Base-by-base conservation (phyloP, 2,113 vertebrate species). In the Periophthalmus modestus region DNA sequence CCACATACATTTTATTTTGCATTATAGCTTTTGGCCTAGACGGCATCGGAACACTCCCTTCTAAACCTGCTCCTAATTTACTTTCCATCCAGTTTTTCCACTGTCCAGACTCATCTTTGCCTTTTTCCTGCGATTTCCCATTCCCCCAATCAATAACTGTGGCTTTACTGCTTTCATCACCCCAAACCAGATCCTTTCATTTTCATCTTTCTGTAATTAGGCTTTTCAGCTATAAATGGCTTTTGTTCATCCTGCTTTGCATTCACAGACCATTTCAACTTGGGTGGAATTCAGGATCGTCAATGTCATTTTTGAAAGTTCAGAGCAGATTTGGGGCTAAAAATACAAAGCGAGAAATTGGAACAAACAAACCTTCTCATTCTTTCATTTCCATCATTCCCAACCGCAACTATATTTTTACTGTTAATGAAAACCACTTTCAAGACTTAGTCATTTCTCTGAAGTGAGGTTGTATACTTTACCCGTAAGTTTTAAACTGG, bases 341-440 rank as follows among this genome's bases (percentile, higher is more conserved):
- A 52, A 68, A 82, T 58, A 71, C 63, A 77, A 34, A 54, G 71
- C 63, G 50, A 72, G 62, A 75, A 78, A 81, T 85, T 79, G 50
- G 50, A 88, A 80, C 82, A 88, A 92, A 90, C 80, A 79, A 83
- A 76, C 81, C 78, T 47, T 85, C 89, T 89, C 73, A 89, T 90
- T 86, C 73, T 86, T 88, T 89, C 79, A 89, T 90, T 91, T 91
- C 86, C 88, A 83, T 61, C 69, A 71, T 70, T 2, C 73, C 71
- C 78, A 65, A 57, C 78, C 14, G 39, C 75, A 57, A 68, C 72
- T 80, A 80, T 83, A 10, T 75, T 28, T 82, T 58, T 55, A 73
- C 46, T 7, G 9, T 77, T 90, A 87, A 91, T 88, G 85, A 82
- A 79, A 91, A 89, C 78, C 89, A 89, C 83, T 84, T 86, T 73